Conservation (phyloP, 1,140 invertebrate genomes). For the Chymomyza costata region DNA sequence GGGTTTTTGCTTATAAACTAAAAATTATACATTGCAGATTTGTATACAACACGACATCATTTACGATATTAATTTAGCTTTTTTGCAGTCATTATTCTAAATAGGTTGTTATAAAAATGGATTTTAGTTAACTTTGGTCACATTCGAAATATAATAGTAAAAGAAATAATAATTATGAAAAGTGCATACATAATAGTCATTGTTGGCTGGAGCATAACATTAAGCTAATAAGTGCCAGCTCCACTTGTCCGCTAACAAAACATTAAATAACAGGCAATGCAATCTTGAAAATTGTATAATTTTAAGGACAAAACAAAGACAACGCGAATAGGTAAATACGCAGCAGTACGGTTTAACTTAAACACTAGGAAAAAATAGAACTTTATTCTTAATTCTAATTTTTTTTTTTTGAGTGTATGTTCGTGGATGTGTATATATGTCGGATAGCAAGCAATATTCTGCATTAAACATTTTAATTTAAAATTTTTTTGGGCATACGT, state of each 20-base stretch:
- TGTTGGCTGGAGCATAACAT: conserved; percentile 30
- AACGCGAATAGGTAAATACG: conserved; percentile 46
- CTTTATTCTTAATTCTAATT: conserved; percentile 54
- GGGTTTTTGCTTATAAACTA: conserved; percentile 42
- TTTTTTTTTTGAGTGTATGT: conserved; percentile 9
- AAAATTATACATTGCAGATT: conserved; percentile 54
- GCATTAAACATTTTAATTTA: conserved; percentile 45
- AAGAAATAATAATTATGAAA: conserved; percentile 26
- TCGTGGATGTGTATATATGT: conserved; percentile 17
- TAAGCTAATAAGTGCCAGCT: conserved; percentile 20
- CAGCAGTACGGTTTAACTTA: conserved; percentile 49
- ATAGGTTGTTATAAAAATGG: too few relatives aligned
- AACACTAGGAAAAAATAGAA: conserved; percentile 55
- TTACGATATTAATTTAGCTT: conserved; percentile 43
- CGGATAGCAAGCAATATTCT: conserved; percentile 42
- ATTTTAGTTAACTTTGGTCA: conserved; percentile 44
- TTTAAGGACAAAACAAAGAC: conserved; percentile 44
- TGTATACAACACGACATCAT: conserved; percentile 53
- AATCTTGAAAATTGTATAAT: conserved; percentile 22
- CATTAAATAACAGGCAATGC: conserved; percentile 48
- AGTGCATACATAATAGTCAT: conserved; percentile 29
- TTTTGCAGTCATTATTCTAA: conserved; percentile 36
- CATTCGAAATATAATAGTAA: conserved; percentile 36
- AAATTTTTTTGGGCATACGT: too few relatives aligned
- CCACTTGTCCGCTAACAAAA: conserved; percentile 53